phyloP scores from a whole-genome alignment of 1,140 invertebrate species.

The Drepana arcuata region DNA sequence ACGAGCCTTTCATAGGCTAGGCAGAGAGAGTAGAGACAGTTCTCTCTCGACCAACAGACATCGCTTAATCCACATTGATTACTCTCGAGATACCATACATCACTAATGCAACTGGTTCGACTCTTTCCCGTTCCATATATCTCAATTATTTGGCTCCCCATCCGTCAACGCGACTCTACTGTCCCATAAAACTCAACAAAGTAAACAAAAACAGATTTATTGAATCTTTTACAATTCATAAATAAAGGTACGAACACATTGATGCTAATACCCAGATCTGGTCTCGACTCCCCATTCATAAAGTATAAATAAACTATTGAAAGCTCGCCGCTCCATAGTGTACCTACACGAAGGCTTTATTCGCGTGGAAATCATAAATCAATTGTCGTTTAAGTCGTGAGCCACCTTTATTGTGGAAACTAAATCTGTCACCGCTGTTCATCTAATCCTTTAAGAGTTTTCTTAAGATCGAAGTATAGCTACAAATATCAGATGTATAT shows the following conservation, averaged over 20 bases:
- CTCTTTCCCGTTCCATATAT: too few relatives aligned
- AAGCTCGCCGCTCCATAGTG: slow-evolving; percentile 8
- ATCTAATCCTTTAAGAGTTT: slow-evolving; percentile 52
- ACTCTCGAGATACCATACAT: too few relatives aligned
- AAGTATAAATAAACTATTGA: slow-evolving; percentile 8
- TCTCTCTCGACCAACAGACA: too few relatives aligned
- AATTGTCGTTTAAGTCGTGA: slow-evolving; percentile 29
- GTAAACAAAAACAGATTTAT: too few relatives aligned
- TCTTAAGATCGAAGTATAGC: slow-evolving; percentile 37
- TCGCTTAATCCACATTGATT: too few relatives aligned
- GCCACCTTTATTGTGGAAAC: slow-evolving; percentile 32
- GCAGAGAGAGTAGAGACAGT: too few relatives aligned
- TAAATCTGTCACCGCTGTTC: slow-evolving; percentile 51
- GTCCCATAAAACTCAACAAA: too few relatives aligned
- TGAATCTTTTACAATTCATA: not conserved
- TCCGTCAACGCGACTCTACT: too few relatives aligned
- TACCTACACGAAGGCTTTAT: slow-evolving; percentile 24
- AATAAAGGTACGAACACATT: not conserved
- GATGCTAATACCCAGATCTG: slow-evolving; percentile 23
- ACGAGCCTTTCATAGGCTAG: too few relatives aligned
- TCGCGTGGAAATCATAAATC: slow-evolving; percentile 48
- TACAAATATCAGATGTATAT: slow-evolving; percentile 12
- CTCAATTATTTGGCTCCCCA: too few relatives aligned
- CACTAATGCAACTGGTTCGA: too few relatives aligned
- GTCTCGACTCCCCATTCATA: slow-evolving; percentile 16